Percentiles rank a stretch among this genome's conserved stretches.
phyloP scores from a whole-genome alignment of 30 jellyfish, hydroid and myxozoan genomes.

The Turritopsis dohrnii region DNA sequence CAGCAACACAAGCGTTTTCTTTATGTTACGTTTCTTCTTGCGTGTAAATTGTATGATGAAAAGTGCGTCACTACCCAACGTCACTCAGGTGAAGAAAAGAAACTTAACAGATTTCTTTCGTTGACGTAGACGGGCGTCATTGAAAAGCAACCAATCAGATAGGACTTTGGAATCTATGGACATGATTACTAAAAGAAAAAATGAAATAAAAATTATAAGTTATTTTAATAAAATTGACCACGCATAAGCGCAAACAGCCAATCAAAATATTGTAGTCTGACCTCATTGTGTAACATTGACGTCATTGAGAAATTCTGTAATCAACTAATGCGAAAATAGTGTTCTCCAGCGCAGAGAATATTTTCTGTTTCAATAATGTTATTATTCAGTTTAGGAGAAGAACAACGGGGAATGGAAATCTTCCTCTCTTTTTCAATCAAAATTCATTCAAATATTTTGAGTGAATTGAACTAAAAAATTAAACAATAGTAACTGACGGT shows the following conservation, averaged over 20 bases:
- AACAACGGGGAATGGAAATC: too few species aligned
- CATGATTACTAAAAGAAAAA: background rate
- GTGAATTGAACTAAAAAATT: background rate
- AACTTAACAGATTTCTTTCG: conserved; percentile 1
- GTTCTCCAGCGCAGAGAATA: background rate
- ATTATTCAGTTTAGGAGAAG: too few species aligned
- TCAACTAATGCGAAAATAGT: background rate
- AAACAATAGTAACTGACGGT: background rate
- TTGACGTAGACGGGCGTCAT: conserved; percentile 25
- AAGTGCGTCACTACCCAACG: conserved; percentile 22
- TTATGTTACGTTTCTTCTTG: conserved; percentile 20
- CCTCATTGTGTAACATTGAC: conserved; percentile 20
- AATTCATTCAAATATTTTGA: too few species aligned
- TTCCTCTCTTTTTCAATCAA: too few species aligned
- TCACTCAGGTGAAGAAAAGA: conserved; percentile 20
- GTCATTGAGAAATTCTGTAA: background rate
- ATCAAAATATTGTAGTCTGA: conserved; percentile 3
- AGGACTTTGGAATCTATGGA: background rate
- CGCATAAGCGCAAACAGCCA: background rate
- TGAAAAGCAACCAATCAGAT: conserved; percentile 1
- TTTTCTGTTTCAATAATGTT: background rate
- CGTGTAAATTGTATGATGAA: conserved; percentile 18
- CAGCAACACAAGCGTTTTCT: background rate
- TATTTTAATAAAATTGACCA: background rate
- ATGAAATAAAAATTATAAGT: background rate